These are phyloP conservation scores for Pyrgus malvae DNA, from an alignment of 2,888 invertebrate species.

Conservation along the genomic window DNA sequence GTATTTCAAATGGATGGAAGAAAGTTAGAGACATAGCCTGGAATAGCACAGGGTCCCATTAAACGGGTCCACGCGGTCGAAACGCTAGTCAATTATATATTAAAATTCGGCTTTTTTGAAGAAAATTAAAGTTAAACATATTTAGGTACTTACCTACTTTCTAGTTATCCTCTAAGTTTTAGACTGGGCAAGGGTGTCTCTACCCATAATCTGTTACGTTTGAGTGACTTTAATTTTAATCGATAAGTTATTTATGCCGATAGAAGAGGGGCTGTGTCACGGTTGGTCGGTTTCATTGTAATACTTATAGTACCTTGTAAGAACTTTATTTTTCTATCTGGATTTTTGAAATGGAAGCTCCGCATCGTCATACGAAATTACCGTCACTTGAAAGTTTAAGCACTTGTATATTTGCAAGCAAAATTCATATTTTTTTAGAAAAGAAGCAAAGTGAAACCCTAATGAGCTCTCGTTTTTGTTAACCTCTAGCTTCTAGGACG, in stretches of 20 bases:
- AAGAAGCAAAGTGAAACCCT: constrained; percentile 14
- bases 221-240: constrained; percentile 19
- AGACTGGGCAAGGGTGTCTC: neutral
- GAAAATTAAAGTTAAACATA: constrained; percentile 12
- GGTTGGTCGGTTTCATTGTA: no score
- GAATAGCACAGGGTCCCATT: no score
- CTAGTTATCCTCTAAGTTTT: constrained; percentile 13
- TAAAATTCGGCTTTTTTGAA: no score
- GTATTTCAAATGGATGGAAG: no score
- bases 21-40: no score
- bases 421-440: constrained; percentile 10
- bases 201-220: constrained; percentile 14
- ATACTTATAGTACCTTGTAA: neutral
- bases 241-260: constrained; percentile 12
- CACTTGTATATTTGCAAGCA: constrained; percentile 15
- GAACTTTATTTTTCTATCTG: no score
- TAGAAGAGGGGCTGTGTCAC: no score
- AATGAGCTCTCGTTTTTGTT: constrained; percentile 20
- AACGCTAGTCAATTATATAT: no score
- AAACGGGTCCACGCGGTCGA: no score
- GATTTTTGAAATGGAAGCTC: neutral
- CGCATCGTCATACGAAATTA: constrained; percentile 7
- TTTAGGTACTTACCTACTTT: constrained; percentile 15
- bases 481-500: constrained; percentile 8
- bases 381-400: constrained; percentile 12